Evolutionary conservation across 2,797 vertebrate species (phyloP), one percentile per base, ranked within the genome.

Genomic region (Prunella strophiata): DNA sequence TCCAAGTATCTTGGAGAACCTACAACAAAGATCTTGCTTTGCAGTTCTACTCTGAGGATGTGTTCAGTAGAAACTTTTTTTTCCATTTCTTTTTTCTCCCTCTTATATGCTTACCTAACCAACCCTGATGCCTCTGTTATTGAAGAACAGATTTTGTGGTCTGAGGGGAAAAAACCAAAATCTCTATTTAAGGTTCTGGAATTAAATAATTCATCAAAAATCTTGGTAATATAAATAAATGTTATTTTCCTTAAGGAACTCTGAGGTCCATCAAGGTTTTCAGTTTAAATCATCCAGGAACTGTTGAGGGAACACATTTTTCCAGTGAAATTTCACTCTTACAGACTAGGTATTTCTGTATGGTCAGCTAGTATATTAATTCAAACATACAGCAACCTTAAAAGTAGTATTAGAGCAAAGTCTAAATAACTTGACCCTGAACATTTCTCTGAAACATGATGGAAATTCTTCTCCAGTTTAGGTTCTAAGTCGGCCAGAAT

Each of bases 71-170:
- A 66, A 48, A 9, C 1, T 7, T 75, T 9, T 38, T 12, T 42
- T 34, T 6, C 3, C 1, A 25, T 47, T 71, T 76, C 7, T 54
- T 23, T 51, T 42, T 15, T 0, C 10, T 27, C 27, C 2, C 5
- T 13, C 10, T 63, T 61, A 30, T 11, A 43, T 47, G 5, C 3
- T 43, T 21, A 30, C 54, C n/a, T 74, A 50, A 55, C 2, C 23
- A 74, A 34, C 3, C 4, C 6, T 16, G 8, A 29, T 84, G 11
- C 5, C 68, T 86, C 50, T 88, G 9, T 9, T 30, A 16, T 3
- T 81, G 51, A 61, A 61, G 32, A 74, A 57, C 9, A 65, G 12
- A 38, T 54, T 59, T 59, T 63, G 22, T 27, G 20, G 10, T 42
- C 12, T 3, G 4, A 71, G 19, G 17, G 25, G 10, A 29, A 88